Base-by-base conservation (phyloP, 1,140 invertebrate species). In the Musca domestica region DNA sequence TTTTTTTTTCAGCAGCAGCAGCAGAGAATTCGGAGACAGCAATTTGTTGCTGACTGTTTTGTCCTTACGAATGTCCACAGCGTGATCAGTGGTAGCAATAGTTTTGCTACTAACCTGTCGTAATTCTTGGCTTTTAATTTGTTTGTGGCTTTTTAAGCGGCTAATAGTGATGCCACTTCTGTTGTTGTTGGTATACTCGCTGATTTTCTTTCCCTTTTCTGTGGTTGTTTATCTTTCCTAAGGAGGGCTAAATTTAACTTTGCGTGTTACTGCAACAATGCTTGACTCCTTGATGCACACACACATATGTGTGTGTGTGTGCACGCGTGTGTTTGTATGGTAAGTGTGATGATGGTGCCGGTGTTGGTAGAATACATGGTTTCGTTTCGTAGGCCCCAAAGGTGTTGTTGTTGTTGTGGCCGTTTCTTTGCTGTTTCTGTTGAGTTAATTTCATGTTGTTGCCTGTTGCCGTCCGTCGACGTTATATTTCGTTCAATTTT, bases 51-150 rank as follows among this genome's bases (percentile, higher is more conserved):
- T 20, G 49, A 52, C 17, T 52, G 6, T 19, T 23, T 52, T 49
- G 23, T 48, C 63, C 41, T 52, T 52, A 23, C 49, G 22, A 23
- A 20, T 64, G 63, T 47, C 47, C 63, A 41, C 22, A 23, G 9
- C 41, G 25, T 64, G 41, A 64, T 64, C 63, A n/a, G 47, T 64
- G 41, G 41, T 27, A 61, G 41, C 56, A 61, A 61, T 61, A 61
- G 56, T 61, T 41, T 64, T 47, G 63, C 63, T 47, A 64, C 63
- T 49, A 64, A 64, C 63, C 63, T 64, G 63, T 64, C 63, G 63
- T 64, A 49, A 64, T 64, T 64, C 63, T 64, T 48, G 17, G 63
- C 41, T 49, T 64, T 64, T 64, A 64, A 64, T 64, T 64, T 49
- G 63, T 49, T 64, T 47, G 48, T 48, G 23, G 41, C 14, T 48